Conservation (phyloP, 2,797 vertebrate species). For the Micrastur ruficollis region DNA sequence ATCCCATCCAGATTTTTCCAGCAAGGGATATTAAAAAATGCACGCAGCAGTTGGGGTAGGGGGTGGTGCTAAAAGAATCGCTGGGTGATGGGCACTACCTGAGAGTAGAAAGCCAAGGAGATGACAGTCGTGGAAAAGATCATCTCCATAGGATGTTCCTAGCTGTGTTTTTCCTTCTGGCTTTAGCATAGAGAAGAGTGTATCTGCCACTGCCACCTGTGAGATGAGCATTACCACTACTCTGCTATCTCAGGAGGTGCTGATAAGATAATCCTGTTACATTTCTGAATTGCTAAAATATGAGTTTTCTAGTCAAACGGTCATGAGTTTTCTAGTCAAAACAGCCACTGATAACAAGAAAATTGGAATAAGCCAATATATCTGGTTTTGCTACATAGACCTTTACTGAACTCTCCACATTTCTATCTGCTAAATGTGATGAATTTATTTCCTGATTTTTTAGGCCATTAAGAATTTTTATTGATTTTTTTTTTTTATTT, state of each 20-base stretch:
- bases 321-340: background rate
- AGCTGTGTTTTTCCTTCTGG: background rate
- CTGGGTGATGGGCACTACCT: background rate
- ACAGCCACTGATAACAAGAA: background rate
- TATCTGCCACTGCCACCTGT: background rate
- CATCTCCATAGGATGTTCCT: fast-evolving
- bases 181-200: background rate
- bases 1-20: background rate
- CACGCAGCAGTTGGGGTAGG: background rate
- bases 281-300: background rate
- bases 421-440: background rate
- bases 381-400: background rate
- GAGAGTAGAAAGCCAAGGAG: background rate
- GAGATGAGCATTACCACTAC: background rate
- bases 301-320: background rate
- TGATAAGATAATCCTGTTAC: background rate
- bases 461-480: background rate
- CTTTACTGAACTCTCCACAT: background rate
- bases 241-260: background rate
- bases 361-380: background rate
- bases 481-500: background rate
- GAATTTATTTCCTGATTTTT: background rate
- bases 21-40: fast-evolving
- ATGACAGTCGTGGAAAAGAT: background rate
- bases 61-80: fast-evolving